Base-by-base conservation (phyloP, 2,797 vertebrate genomes). In the Pseudotriccus pelzelni region DNA sequence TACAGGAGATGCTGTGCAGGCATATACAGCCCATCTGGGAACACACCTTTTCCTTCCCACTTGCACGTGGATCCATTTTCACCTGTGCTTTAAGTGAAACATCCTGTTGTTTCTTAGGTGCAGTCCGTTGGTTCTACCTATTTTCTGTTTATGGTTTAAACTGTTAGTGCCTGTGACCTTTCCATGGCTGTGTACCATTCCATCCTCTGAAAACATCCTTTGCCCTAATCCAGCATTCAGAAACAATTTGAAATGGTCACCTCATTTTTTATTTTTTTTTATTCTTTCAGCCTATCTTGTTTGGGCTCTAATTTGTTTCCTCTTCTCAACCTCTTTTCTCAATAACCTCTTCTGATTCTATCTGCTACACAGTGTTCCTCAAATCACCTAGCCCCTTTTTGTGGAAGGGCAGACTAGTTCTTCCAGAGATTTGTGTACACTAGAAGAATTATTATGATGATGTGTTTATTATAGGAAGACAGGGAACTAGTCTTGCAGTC, bases 391-490 rank as follows among this genome's bases (percentile, higher is more conserved):
- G 34, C 34, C 44, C 50, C 47, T 87, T 59, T 92, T 73, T 74
- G 49, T 34, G 19, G 72, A 82, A 76, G 46, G 43, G 74, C 53
- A 87, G 44, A 7, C 28, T 44, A n/a, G 56, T 56, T 67, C 24
- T 68, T 80, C 39, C 88, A 55, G 66, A 56, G 89, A 52, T 79
- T 66, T 94, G 87, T 91, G 76, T 94, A 91, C 63, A 74, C 77
- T 63, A 63, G 77, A 14, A 79, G 52, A 69, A 81, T 95, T 82
- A 87, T 94, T 36, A 79, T 55, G 79, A 44, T 68, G 75, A 75
- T 86, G 9, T 89, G 93, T 94, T 95, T 94, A 89, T 94, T 92
- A 9, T n/a, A 87, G 47, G 39, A 76, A 92, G 92, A 96, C 93
- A 94, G 73, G 80, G 81, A 76, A 47, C 67, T 94, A 80, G 81